Conservation (phyloP, 2,888 invertebrate genomes). For the Acronicta leporina region DNA sequence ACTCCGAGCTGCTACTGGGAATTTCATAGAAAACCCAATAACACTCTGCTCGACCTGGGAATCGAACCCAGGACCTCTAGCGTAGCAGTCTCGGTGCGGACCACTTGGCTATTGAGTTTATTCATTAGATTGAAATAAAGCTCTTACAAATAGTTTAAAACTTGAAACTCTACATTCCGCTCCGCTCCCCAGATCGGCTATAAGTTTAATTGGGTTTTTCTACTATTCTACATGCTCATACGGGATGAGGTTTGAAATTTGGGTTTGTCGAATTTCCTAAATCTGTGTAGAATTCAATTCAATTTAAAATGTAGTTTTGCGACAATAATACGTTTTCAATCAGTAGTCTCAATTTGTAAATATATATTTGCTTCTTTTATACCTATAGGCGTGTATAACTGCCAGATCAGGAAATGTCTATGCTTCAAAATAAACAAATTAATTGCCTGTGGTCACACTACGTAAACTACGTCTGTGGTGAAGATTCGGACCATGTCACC, state of each 20-base stretch:
- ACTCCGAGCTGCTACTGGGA: no score
- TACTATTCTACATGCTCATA: constrained; percentile 23
- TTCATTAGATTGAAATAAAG: constrained; percentile 24
- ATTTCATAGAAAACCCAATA: no score
- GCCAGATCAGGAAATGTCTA: constrained; percentile 3
- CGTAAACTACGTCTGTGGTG: constrained; percentile 15
- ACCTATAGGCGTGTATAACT: no score
- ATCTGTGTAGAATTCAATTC: neutral
- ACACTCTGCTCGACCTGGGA: no score
- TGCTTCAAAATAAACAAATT: constrained; percentile 11
- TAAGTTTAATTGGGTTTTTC: constrained; percentile 46
- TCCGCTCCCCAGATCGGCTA: constrained; percentile 1
- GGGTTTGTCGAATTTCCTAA: neutral
- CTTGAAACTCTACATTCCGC: constrained; percentile 15
- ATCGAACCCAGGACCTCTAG: no score
- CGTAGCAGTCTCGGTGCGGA: no score
- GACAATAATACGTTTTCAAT: no score
- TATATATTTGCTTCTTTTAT: no score
- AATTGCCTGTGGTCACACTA: constrained; percentile 11
- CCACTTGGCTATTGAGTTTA: no score
- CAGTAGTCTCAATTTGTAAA: no score
- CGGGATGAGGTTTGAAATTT: constrained; percentile 17
- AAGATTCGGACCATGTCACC: constrained; percentile 16
- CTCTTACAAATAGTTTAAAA: constrained; percentile 15
- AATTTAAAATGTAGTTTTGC: neutral